phyloP scores from a whole-genome alignment of 2,888 invertebrate genomes.

The Sarcophaga caerulescens region DNA sequence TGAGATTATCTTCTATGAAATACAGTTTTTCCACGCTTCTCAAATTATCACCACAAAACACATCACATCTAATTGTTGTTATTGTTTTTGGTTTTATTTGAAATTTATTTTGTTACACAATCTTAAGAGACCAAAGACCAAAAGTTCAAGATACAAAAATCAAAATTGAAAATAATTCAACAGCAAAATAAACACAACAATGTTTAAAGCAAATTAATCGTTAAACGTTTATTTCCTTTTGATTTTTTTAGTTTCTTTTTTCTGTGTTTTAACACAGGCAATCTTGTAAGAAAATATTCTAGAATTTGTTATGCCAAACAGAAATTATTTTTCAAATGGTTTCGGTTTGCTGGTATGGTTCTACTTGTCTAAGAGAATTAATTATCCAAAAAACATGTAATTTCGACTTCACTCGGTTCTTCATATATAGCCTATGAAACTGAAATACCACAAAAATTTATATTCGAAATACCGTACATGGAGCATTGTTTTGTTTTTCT shows the following conservation, averaged over 20 bases:
- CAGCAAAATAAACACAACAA: not conserved
- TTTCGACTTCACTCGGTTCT: slow-evolving; percentile 30
- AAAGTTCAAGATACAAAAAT: slow-evolving; percentile 12
- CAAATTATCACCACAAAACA: slow-evolving; percentile 66
- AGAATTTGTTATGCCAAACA: slow-evolving; percentile 58
- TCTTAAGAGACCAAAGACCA: not conserved
- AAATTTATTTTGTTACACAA: slow-evolving; percentile 34
- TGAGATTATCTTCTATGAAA: not conserved
- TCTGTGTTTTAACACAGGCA: not conserved
- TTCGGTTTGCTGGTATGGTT: slow-evolving; percentile 19
- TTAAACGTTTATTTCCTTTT: slow-evolving; percentile 72
- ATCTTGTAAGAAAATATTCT: slow-evolving; percentile 16
- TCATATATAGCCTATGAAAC: not conserved
- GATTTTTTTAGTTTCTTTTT: too few relatives aligned
- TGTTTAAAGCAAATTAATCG: slow-evolving; percentile 78
- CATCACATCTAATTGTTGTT: slow-evolving; percentile 45
- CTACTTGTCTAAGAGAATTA: slow-evolving; percentile 42
- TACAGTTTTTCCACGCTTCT: slow-evolving; percentile 64
- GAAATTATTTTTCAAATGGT: slow-evolving; percentile 33
- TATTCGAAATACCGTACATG: not conserved
- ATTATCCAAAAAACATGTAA: slow-evolving; percentile 56
- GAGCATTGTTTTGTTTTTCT: too few relatives aligned
- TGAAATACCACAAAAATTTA: not conserved
- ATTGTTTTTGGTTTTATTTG: slow-evolving; percentile 14
- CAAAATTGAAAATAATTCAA: slow-evolving; percentile 22